Evolutionary conservation across 2,888 invertebrate genomes (phyloP).

Genomic region (Ectobius pallidus): DNA sequence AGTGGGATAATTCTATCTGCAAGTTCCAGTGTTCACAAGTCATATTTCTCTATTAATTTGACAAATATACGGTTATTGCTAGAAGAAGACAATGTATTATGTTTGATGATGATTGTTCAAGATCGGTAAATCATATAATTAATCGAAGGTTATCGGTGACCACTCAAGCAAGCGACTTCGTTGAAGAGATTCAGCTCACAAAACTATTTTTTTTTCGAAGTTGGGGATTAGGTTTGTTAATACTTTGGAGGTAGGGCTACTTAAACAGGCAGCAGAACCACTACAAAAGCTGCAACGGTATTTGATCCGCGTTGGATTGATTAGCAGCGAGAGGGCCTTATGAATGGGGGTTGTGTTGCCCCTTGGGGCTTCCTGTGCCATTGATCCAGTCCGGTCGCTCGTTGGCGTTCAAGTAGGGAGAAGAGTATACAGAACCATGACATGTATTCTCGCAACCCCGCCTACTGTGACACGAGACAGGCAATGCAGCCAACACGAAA

Average conservation of each 20-base stretch:
- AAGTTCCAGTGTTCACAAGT: too few species aligned
- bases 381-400: conserved; percentile 6
- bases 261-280: not conserved
- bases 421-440: conserved; percentile 12
- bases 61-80: too few species aligned
- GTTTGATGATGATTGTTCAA: too few species aligned
- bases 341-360: conserved; percentile 9
- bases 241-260: not conserved
- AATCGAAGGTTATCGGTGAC: too few species aligned
- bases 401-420: conserved; percentile 4
- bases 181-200: not conserved
- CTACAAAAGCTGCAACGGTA: not conserved
- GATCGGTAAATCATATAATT: too few species aligned
- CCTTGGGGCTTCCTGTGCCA: conserved; percentile 22
- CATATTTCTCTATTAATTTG: too few species aligned
- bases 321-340: not conserved
- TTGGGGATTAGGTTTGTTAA: not conserved
- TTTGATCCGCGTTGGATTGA: conserved; percentile 22
- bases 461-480: conserved; percentile 9
- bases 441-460: conserved; percentile 4
- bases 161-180: not conserved
- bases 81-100: too few species aligned
- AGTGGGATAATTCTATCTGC: too few species aligned
- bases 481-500: too few species aligned
- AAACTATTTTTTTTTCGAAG: not conserved